These are phyloP conservation scores for Cotesia glomerata DNA, from an alignment of 1,140 invertebrate species.

Conservation along the genomic window DNA sequence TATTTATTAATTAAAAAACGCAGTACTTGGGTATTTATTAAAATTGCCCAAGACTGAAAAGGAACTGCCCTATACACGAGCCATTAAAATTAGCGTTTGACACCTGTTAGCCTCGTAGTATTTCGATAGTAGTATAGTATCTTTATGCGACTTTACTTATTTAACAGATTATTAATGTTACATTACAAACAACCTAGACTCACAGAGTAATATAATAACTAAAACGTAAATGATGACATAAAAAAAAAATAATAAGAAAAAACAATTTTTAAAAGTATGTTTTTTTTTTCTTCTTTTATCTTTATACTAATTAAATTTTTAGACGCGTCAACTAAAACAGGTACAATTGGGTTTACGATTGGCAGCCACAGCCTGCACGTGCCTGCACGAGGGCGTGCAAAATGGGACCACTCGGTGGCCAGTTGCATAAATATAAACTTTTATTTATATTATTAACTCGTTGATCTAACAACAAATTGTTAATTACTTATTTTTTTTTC, in stretches of 20 bases:
- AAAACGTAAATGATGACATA: constrained; percentile 30
- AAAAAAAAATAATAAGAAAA: constrained; percentile 21
- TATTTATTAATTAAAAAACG: constrained; percentile 11
- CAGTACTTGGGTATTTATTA: constrained; percentile 1
- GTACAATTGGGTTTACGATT: constrained; percentile 42
- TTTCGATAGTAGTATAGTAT: constrained; percentile 12
- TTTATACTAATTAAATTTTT: constrained; percentile 26
- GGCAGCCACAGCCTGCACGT: constrained; percentile 40
- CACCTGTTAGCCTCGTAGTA: constrained; percentile 19
- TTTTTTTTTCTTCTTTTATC: constrained; percentile 5
- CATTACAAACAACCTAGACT: constrained; percentile 9
- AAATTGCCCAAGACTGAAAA: constrained; percentile 2
- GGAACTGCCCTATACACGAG: constrained; percentile 19
- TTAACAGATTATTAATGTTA: constrained; percentile 10
- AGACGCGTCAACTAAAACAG: constrained; percentile 48
- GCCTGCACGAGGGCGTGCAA: constrained; percentile 39
- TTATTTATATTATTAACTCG: constrained; percentile 55
- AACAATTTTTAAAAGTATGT: constrained; percentile 1
- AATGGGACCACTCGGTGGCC: constrained; percentile 57
- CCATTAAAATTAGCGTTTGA: constrained; percentile 12
- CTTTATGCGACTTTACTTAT: constrained; percentile 10
- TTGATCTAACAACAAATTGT: constrained; percentile 56
- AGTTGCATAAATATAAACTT: constrained; percentile 61
- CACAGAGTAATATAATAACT: not conserved
- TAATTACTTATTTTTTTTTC: constrained; percentile 7